Conservation (phyloP, 1,140 invertebrate genomes). For the Drosophila insularis region DNA sequence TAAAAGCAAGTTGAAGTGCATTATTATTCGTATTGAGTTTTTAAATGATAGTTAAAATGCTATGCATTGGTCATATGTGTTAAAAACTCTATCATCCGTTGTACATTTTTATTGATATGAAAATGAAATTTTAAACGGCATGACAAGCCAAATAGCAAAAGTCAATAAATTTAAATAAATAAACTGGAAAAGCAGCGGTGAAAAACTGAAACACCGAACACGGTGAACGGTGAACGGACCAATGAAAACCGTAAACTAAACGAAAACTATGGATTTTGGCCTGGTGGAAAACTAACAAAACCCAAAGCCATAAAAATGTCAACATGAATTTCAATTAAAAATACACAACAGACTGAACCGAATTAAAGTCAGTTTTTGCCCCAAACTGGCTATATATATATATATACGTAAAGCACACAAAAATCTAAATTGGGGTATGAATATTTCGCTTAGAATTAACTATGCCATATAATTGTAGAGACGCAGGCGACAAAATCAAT, state of each 20-base stretch:
- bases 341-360: constrained; percentile 11
- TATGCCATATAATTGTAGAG: constrained; percentile 8
- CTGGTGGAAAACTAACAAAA: constrained; percentile 9
- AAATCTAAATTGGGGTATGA: background rate
- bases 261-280: constrained; percentile 13
- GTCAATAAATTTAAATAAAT: constrained; percentile 31
- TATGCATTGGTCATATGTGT: too few relatives aligned
- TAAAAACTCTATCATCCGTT: background rate
- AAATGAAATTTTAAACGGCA: constrained; percentile 12
- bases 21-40: too few relatives aligned
- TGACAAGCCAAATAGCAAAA: constrained; percentile 22
- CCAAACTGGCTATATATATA: background rate
- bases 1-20: too few relatives aligned
- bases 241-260: background rate
- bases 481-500: constrained; percentile 4
- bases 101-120: constrained; percentile 16
- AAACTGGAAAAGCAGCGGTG: constrained; percentile 16
- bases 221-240: too few relatives aligned
- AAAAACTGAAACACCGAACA: background rate
- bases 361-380: background rate
- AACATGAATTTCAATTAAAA: constrained; percentile 31
- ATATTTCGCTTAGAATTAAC: constrained; percentile 10
- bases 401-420: background rate
- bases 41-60: too few relatives aligned
- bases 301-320: constrained; percentile 26